Percentiles rank a stretch among this genome's conserved stretches.
Conservation (phyloP, 2,113 vertebrate species). For the Balaeniceps rex region DNA sequence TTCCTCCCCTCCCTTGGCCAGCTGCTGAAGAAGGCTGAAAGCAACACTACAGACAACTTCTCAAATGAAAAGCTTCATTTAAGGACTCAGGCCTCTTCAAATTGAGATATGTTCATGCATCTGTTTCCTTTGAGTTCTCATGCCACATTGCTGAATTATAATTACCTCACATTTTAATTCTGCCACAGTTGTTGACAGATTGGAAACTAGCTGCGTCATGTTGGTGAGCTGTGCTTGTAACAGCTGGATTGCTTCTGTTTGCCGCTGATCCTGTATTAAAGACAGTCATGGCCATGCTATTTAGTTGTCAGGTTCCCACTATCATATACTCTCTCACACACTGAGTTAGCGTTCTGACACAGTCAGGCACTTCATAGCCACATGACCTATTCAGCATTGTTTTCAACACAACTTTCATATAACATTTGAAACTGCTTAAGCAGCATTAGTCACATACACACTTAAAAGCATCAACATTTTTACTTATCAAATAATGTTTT, state of each 20-base stretch:
- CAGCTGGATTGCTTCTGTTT: conserved; percentile 94
- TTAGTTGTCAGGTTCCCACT: not conserved
- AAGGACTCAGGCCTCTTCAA: not conserved
- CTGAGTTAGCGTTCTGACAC: not conserved
- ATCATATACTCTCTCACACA: not conserved
- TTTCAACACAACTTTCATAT: not conserved
- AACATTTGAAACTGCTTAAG: not conserved
- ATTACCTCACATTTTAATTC: conserved; percentile 90
- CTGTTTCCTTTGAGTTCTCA: not conserved
- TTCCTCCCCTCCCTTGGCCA: not conserved
- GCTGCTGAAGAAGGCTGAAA: not conserved
- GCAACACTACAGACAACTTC: not conserved
- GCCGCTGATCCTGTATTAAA: conserved; percentile 85
- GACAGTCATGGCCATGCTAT: not conserved
- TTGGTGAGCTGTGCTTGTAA: conserved; percentile 92
- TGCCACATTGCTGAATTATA: not conserved
- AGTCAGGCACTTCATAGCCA: not conserved
- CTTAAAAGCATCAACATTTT: not conserved
- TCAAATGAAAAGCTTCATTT: not conserved
- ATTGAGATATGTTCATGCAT: not conserved
- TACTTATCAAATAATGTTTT: not conserved
- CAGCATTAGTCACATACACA: not conserved
- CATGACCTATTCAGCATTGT: not conserved
- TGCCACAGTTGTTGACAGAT: conserved; percentile 82
- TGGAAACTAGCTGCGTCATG: conserved; percentile 88